These are phyloP conservation scores for Eulithis prunata DNA, from an alignment of 2,888 invertebrate genomes.

Conservation along the genomic window DNA sequence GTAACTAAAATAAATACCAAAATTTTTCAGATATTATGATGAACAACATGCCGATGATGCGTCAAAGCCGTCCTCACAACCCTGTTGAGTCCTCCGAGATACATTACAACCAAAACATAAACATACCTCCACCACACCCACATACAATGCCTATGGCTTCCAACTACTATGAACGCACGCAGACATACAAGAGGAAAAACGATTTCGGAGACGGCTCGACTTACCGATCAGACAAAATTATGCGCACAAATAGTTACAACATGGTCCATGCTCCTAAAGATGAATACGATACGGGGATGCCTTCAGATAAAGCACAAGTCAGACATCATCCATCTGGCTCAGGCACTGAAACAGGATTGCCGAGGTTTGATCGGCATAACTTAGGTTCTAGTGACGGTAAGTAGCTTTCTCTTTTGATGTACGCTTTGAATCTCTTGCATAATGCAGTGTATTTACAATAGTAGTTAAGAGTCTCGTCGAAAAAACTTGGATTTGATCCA, in stretches of 20 bases:
- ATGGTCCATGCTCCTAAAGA: conserved; percentile 60
- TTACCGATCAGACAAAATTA: conserved; percentile 74
- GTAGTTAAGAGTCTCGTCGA: too few relatives aligned
- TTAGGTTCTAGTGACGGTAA: conserved; percentile 76
- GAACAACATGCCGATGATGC: conserved; percentile 68
- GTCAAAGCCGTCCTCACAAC: conserved; percentile 65
- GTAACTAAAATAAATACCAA: not conserved
- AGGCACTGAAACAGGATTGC: conserved; percentile 59
- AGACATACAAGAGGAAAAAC: conserved; percentile 71
- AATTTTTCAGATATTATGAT: conserved; percentile 66
- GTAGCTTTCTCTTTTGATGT: conserved; percentile 49
- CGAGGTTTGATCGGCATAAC: conserved; percentile 72
- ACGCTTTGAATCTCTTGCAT: conserved; percentile 40
- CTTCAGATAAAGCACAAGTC: conserved; percentile 61
- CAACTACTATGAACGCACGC: conserved; percentile 70
- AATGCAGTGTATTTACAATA: conserved; percentile 14
- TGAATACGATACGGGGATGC: conserved; percentile 63
- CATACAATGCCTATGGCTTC: conserved; percentile 65
- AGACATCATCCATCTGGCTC: conserved; percentile 68
- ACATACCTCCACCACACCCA: conserved; percentile 56
- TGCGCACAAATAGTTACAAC: conserved; percentile 66
- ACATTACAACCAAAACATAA: conserved; percentile 68
- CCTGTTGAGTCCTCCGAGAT: conserved; percentile 74
- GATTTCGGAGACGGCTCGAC: conserved; percentile 71
- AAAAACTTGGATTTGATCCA: not conserved